Conservation (phyloP, 92 coral and sea anemone species). For the Anthopleura xanthogrammica region DNA sequence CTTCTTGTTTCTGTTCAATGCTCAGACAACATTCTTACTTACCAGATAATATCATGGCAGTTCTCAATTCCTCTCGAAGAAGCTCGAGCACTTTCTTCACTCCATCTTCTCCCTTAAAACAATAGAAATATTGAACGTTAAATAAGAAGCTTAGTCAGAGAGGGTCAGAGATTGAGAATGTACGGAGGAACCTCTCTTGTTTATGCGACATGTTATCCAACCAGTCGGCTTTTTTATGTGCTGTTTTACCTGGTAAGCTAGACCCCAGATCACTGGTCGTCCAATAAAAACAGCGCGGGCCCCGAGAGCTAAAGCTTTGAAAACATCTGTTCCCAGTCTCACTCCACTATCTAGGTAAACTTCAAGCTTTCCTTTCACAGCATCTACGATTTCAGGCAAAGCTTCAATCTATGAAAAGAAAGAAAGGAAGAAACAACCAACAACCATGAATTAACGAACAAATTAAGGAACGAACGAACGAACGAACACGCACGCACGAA, state of each 20-base stretch:
- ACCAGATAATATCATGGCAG: slow-evolving; percentile 22
- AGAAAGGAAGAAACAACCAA: not conserved
- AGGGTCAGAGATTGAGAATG: too few species aligned
- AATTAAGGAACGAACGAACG: too few species aligned
- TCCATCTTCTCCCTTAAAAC: slow-evolving; percentile 16
- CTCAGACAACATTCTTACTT: not conserved
- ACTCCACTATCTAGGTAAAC: slow-evolving; percentile 64
- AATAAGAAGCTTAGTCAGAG: not conserved
- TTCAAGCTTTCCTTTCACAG: slow-evolving; percentile 27
- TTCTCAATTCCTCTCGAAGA: slow-evolving; percentile 7
- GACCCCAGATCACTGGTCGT: slow-evolving; percentile 75
- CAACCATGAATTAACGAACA: not conserved
- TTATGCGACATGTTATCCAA: not conserved
- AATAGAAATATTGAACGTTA: not conserved
- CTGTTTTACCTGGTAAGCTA: slow-evolving; percentile 60
- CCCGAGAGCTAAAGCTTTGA: slow-evolving; percentile 51
- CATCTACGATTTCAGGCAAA: slow-evolving; percentile 60
- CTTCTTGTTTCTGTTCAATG: too few species aligned
- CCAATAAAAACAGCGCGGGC: slow-evolving; percentile 66
- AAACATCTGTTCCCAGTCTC: slow-evolving; percentile 67
- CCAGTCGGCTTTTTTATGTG: too few species aligned
- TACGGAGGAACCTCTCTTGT: not conserved
- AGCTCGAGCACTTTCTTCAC: slow-evolving; percentile 11
- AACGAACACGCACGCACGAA: too few species aligned
- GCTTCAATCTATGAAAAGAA: slow-evolving; percentile 55